phyloP scores from a whole-genome alignment of 2,113 vertebrate genomes.

The Phycodurus eques region DNA sequence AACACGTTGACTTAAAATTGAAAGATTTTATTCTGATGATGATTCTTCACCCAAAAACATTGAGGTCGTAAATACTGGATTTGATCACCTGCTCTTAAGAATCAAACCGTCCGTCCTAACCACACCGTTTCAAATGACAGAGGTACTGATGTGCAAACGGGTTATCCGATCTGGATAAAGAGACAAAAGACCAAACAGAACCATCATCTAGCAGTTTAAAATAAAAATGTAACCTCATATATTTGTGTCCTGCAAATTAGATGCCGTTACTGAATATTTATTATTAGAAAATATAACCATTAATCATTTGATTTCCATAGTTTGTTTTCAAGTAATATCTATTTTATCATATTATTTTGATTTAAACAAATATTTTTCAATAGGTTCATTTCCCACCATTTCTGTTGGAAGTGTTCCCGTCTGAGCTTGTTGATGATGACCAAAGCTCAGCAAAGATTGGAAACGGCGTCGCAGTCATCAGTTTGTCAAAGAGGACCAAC shows the following conservation, averaged over 20 bases:
- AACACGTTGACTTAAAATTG: no score
- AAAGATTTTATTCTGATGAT: no score
- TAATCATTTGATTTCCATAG: background rate
- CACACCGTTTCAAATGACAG: no score
- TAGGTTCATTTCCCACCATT: constrained; percentile 88
- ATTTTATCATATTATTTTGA: background rate
- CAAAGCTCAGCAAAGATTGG: constrained; percentile 83
- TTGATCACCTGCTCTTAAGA: no score
- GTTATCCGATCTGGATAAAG: no score
- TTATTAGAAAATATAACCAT: background rate
- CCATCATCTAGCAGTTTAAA: no score
- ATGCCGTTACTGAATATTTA: background rate
- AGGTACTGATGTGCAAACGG: no score
- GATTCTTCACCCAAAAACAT: no score
- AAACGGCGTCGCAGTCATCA: constrained; percentile 79
- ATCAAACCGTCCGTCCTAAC: no score
- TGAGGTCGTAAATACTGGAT: no score
- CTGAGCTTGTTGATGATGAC: constrained; percentile 79
- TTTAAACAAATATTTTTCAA: background rate
- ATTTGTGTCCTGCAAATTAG: background rate
- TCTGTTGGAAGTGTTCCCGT: constrained; percentile 86
- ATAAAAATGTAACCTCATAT: background rate
- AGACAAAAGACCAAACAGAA: no score
- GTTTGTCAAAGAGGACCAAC: constrained; percentile 78
- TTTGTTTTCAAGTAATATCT: background rate